Evolutionary conservation across 1,140 invertebrate genomes (phyloP), one percentile per base, ranked within the genome.

Genomic region (Sinella curviseta): DNA sequence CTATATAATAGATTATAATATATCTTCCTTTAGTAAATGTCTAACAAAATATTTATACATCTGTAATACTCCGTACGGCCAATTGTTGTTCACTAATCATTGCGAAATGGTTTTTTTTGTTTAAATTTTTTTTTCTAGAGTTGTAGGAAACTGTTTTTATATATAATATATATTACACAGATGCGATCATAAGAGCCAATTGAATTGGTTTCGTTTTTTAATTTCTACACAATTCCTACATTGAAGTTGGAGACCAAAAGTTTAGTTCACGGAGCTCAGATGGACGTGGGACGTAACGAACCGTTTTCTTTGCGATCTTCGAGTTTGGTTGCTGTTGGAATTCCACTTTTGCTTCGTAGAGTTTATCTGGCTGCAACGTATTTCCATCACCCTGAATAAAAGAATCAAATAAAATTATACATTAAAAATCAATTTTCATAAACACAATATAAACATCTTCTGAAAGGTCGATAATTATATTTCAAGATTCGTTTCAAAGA

Each of bases 201-300:
- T 48, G 39, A 48, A 48, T 48, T 20, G 39, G 8, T 48, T 48
- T 48, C 39, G 39, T 48, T 8, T 48, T 12, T 8, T 48, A 48
- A 12, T 48, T 48, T 48, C 20, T 48, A 48, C 39, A 20, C 39
- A 48, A 20, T 26, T 2, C 17, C 89, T 89, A 94, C 92, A 93
- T 94, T 0, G 92, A 94, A 20, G 92, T 93, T 0, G 92, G 92
- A 14, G 92, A 93, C 92, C 92, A 93, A 87, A 93, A 94, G 85
- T 94, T 94, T 91, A 94, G 93, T 86, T 94, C 93, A 77, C 93
- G 86, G 16, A 93, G 86, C 85, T 93, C 92, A 0, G 92, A 92
- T 0, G 92, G 92, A 86, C 78, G 54, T 3, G 82, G 82, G 57
- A 82, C 82, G 57, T 81, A 81, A 39, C 82, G 82, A 77, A 81